Evolutionary conservation across 1,140 invertebrate species (phyloP), one percentile per base, ranked within the genome.

Genomic region (Dendroctonus ponderosae): DNA sequence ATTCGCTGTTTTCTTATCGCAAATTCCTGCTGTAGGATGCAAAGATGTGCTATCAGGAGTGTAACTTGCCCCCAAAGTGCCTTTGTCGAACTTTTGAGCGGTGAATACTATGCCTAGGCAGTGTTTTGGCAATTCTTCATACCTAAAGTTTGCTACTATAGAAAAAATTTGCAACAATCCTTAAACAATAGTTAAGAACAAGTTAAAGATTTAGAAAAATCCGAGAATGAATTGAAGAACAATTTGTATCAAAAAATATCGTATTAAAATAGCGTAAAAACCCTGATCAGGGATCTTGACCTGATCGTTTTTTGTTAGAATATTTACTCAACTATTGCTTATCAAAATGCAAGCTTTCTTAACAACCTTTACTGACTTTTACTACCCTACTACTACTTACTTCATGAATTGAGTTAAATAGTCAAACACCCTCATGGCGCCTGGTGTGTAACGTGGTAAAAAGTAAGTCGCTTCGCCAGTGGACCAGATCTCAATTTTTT

Each of bases 81-180:
- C 49, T n/a, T 68, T 56, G 9, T 67, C 48, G 38, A 74, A 74
- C 44, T 66, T 66, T 59, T 71, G 71, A 9, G 65, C 71, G 14
- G 69, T 71, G 48, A 74, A 71, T 11, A 57, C 38, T 7, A 72
- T 53, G 8, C 70, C 71, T 7, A 74, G 61, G 67, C 69, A 77
- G 70, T 69, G 74, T 72, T 75, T 69, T 62, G 46, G 72, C 68
- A 61, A 73, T 71, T 56, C 51, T 67, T 71, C 70, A 54, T n/a
- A 76, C 70, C 75, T 66, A 74, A 62, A 72, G 75, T 63, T 76
- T 70, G 73, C 69, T 66, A 37, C 62, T 26, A 26, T 3, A 42
- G 66, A 70, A 71, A n/a, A 62, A 56, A 57, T 60, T 62, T 64
- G 63, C 70, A 9, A 76, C 52, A 63, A 66, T 73, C 63, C 7